A percentile compares a stretch with the other conserved stretches of the same genome.
Evolutionary conservation across 2,113 vertebrate genomes (phyloP).

Genomic region (Daphoenositta chrysoptera): DNA sequence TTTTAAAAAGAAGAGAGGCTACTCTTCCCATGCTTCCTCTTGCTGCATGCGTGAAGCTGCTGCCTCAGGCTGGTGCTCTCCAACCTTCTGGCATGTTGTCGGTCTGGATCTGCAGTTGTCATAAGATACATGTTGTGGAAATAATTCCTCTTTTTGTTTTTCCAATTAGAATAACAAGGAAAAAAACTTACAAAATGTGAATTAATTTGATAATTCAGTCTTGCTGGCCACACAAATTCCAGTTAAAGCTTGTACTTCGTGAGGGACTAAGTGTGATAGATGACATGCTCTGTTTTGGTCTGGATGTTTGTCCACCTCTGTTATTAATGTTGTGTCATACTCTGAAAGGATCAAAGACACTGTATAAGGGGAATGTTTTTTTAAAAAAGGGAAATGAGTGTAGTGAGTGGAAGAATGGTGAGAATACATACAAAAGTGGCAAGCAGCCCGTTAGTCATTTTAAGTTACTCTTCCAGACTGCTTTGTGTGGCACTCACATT

Average conservation of each 20-base stretch:
- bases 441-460: background rate
- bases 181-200: background rate
- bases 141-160: background rate
- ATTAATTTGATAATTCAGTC: background rate
- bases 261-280: background rate
- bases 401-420: background rate
- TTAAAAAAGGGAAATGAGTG: background rate
- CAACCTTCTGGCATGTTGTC: accelerated
- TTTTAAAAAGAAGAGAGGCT: background rate
- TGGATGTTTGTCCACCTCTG: background rate
- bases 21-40: background rate
- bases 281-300: background rate
- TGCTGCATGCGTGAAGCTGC: accelerated
- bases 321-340: background rate
- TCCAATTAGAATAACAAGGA: background rate
- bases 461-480: background rate
- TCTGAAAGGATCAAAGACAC: background rate
- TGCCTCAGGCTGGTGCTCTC: background rate
- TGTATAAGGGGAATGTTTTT: background rate
- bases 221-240: background rate
- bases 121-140: background rate
- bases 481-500: background rate
- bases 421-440: background rate
- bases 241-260: background rate
- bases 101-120: background rate